Evolutionary conservation across 2,888 invertebrate species (phyloP), one percentile per base, ranked within the genome.

Genomic region (Shargacucullia verbasci): DNA sequence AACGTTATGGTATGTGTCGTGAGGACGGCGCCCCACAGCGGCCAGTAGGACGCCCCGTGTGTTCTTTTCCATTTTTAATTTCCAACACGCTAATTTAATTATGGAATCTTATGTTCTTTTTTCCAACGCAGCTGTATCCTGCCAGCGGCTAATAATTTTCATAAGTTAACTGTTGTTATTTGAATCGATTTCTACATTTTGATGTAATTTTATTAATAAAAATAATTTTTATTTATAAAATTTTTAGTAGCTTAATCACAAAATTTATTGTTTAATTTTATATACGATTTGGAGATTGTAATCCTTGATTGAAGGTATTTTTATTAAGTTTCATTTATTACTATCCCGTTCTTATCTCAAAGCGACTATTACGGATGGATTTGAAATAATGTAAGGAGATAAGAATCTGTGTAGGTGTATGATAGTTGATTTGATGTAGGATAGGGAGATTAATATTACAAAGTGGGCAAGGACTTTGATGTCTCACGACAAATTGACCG

Each of bases 51-150:
- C 85, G 84, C 80, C 86, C 82, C 82, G 80, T 76, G 82, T 85
- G 83, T 82, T 86, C 78, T 78, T 76, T 79, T 79, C 79, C 79
- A 82, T 89, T 91, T 88, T 88, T 88, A 84, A 85, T 87, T 86
- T 88, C 86, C 79, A 86, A 82, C 87, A 91, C 87, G 92, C 92
- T 94, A 94, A 94, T 94, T 94, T 92, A 89, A 93, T 93, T 93
- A 93, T 86, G 83, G 84, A 86, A 85, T 84, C 81, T 84, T 75
- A 62, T 72, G 59, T 78, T 78, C 77, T 81, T 85, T 82, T 81
- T 82, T 84, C 77, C 64, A 78, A 77, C 78, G 85, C 93, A 90
- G 87, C 86, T 91, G 90, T 88, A 85, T 91, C 90, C 91, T 91
- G 91, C 75, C 83, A 60, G 84, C 72, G 73, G 81, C 83, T 74